Conservation (phyloP, 2,888 invertebrate species). For the Apamea sordens region DNA sequence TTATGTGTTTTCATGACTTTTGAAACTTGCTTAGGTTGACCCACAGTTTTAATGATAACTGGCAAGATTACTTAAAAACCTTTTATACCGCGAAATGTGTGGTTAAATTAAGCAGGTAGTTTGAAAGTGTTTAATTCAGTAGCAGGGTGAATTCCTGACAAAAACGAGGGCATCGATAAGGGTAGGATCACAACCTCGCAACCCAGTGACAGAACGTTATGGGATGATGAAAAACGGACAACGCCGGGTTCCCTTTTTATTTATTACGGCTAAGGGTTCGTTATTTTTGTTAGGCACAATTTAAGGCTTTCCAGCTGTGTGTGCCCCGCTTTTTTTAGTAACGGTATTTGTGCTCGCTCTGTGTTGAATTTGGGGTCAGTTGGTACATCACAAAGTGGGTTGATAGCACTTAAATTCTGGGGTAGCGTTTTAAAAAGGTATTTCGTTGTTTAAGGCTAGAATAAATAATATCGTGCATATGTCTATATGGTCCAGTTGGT, state of each 20-base stretch:
- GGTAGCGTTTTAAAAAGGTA: constrained; percentile 13
- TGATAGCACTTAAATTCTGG: constrained; percentile 27
- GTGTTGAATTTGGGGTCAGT: constrained; percentile 27
- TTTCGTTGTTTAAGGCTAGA: constrained; percentile 24
- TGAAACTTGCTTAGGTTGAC: not conserved
- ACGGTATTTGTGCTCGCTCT: constrained; percentile 35
- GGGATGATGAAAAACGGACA: constrained; percentile 56
- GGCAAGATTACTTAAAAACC: not conserved
- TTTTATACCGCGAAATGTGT: not conserved
- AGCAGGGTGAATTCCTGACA: constrained; percentile 35
- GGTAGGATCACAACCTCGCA: constrained; percentile 46
- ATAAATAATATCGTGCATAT: constrained; percentile 10
- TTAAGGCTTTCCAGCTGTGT: constrained; percentile 48
- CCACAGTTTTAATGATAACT: not conserved
- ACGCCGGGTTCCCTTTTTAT: constrained; percentile 48
- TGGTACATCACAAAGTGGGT: constrained; percentile 38
- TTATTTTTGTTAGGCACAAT: constrained; percentile 58
- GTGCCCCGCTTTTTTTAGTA: constrained; percentile 37
- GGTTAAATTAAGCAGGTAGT: constrained; percentile 16
- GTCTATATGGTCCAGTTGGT: not conserved
- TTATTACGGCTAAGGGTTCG: constrained; percentile 54
- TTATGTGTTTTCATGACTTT: not conserved
- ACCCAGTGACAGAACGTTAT: constrained; percentile 51
- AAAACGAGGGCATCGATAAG: constrained; percentile 45
- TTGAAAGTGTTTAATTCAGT: constrained; percentile 38